Evolutionary conservation across 2,797 vertebrate species (phyloP), one percentile per base, ranked within the genome.

Genomic region (Sebastes wilsoni): DNA sequence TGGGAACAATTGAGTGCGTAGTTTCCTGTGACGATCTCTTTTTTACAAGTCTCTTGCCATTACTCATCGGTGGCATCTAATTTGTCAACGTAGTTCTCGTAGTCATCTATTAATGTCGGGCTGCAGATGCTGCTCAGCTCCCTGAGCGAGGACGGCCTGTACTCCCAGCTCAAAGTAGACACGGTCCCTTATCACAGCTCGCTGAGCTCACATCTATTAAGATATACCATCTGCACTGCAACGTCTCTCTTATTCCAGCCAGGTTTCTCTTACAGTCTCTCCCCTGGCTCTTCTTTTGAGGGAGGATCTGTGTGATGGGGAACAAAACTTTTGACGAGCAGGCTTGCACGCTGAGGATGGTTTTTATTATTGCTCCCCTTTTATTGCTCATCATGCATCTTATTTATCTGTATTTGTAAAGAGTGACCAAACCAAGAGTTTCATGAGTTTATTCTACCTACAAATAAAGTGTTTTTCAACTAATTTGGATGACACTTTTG

Each of bases 61-160:
- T 90, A 92, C 80, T 95, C 91, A 94, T 90, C 27, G 69, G 84
- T 92, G 88, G 82, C 92, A 89, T 92, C 90, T 82, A 89, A 91
- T 93, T 92, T 93, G 88, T 94, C 90, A 91, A 55, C 5, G 14
- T 86, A 58, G 66, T 70, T 74, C 82, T 85, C 23, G 18, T 61
- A 62, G 79, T 89, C 83, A 86, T 93, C 58, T 90, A 60, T 92
- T 87, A 82, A 80, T 65, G 91, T 85, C 81, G 82, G 77, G 72
- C 84, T 89, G 88, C 85, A 93, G 82, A 92, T 86, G 87, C 80
- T 78, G 75, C 84, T 80, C 69, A 81, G 84, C 69, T 72, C 87
- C 77, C 74, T 72, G 70, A 87, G 83, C 79, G 60, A 72, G 72
- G 84, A 81, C 62, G 46, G 82, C 66, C 52, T 85, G 84, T 85